phyloP scores from a whole-genome alignment of 2,888 invertebrate genomes.

The Dendrolimus pini region DNA sequence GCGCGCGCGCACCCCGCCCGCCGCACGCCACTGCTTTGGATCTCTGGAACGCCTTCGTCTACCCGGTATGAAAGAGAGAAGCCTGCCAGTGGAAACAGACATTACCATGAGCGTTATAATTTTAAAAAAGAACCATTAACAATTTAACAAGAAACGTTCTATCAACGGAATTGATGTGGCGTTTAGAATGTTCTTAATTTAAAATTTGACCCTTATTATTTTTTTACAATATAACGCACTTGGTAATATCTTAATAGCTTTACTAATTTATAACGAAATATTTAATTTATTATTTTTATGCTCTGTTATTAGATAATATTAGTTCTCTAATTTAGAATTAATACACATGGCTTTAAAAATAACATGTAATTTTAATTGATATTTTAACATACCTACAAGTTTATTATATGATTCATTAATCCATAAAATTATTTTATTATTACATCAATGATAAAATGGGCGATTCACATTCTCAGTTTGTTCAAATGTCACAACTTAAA shows the following conservation, averaged over 20 bases:
- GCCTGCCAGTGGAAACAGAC: constrained; percentile 4
- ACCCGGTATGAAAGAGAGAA: constrained; percentile 76
- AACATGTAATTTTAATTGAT: not conserved
- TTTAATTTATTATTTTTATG: too few relatives aligned
- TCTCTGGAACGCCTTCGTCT: constrained; percentile 80
- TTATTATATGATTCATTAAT: not conserved
- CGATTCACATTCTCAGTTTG: not conserved
- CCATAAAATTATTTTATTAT: too few relatives aligned
- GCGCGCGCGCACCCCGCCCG: constrained; percentile 80
- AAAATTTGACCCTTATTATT: too few relatives aligned
- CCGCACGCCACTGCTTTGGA: constrained; percentile 83
- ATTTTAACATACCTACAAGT: not conserved
- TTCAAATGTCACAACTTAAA: not conserved
- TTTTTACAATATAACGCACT: not conserved
- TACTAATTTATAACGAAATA: too few relatives aligned
- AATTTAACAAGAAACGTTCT: too few relatives aligned
- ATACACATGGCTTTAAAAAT: too few relatives aligned
- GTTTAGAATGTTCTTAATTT: too few relatives aligned
- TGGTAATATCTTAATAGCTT: not conserved
- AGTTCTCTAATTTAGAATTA: too few relatives aligned
- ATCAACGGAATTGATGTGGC: too few relatives aligned
- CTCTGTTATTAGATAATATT: too few relatives aligned
- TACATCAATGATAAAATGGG: too few relatives aligned
- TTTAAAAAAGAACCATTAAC: not conserved
- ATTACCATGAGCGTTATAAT: not conserved